Conservation (phyloP, 2,797 vertebrate species). For the Coluber constrictor region DNA sequence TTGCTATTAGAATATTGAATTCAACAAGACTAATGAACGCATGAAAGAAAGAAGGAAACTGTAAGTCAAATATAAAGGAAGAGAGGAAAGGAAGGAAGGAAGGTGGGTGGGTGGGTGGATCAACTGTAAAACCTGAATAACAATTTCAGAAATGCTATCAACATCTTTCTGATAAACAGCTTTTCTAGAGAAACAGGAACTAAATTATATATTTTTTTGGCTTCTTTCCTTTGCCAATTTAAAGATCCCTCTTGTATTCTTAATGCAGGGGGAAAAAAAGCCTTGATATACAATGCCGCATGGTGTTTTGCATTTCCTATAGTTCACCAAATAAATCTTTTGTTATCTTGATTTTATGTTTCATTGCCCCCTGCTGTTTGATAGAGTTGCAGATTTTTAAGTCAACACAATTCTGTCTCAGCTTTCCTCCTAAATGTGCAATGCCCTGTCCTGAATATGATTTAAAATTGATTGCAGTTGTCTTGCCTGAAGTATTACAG, state of each 20-base stretch:
- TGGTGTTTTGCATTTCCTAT: conserved; percentile 18
- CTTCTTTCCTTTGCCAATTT: neutral
- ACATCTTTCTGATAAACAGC: conserved; percentile 23
- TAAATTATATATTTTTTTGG: neutral
- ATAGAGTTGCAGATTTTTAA: conserved; percentile 15
- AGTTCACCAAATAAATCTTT: conserved; percentile 41
- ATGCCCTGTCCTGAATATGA: neutral
- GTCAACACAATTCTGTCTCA: neutral
- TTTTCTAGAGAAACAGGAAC: conserved; percentile 26
- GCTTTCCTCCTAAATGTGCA: conserved; percentile 8
- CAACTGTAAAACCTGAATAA: neutral
- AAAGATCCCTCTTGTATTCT: conserved; percentile 42
- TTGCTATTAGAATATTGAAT: neutral
- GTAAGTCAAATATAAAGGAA: neutral
- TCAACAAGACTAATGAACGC: neutral
- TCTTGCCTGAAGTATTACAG: conserved; percentile 13
- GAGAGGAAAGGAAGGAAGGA: neutral
- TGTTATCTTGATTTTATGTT: conserved; percentile 56
- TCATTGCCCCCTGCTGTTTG: conserved; percentile 64
- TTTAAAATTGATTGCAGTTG: neutral
- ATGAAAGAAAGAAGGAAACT: neutral
- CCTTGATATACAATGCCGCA: conserved; percentile 40
- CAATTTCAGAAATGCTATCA: neutral
- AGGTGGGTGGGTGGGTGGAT: neutral
- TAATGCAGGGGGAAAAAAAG: conserved; percentile 43